phyloP scores from a whole-genome alignment of 2,797 vertebrate genomes.

The Limosa lapponica region DNA sequence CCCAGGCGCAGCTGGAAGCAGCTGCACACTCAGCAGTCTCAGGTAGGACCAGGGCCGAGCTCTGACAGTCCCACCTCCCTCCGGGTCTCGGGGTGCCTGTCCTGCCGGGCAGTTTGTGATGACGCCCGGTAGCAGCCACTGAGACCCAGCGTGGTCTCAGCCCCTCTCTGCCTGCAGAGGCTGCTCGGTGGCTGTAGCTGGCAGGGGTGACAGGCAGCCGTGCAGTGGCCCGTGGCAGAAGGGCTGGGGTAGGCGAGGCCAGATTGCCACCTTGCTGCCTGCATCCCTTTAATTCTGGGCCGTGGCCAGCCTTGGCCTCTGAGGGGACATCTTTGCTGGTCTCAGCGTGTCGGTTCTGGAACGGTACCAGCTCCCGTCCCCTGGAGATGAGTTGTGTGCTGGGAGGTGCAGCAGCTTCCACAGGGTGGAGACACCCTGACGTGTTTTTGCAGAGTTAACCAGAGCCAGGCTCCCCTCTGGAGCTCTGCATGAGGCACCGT shows the following conservation, averaged over 20 bases:
- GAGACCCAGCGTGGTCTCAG: accelerated
- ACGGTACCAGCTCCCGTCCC: background rate
- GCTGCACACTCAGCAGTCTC: constrained; percentile 91
- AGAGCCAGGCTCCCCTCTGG: accelerated
- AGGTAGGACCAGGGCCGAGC: constrained; percentile 71
- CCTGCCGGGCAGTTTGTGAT: accelerated
- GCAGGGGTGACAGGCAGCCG: accelerated
- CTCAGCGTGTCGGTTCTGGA: background rate
- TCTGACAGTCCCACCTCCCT: too few relatives aligned
- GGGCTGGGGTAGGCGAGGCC: background rate
- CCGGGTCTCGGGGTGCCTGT: accelerated
- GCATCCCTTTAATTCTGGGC: background rate
- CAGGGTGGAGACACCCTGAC: background rate
- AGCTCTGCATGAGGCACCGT: accelerated
- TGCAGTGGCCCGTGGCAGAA: background rate
- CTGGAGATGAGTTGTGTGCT: accelerated
- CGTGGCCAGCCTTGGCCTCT: background rate
- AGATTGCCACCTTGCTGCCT: accelerated
- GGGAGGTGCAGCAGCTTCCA: background rate
- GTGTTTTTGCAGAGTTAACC: accelerated
- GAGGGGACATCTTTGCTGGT: background rate
- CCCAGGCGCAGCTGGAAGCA: constrained; percentile 89
- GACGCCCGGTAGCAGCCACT: accelerated
- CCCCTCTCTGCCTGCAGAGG: background rate
- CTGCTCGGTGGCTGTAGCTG: background rate